Conservation (phyloP, 2,113 vertebrate genomes). For the Aldabrachelys gigantea region DNA sequence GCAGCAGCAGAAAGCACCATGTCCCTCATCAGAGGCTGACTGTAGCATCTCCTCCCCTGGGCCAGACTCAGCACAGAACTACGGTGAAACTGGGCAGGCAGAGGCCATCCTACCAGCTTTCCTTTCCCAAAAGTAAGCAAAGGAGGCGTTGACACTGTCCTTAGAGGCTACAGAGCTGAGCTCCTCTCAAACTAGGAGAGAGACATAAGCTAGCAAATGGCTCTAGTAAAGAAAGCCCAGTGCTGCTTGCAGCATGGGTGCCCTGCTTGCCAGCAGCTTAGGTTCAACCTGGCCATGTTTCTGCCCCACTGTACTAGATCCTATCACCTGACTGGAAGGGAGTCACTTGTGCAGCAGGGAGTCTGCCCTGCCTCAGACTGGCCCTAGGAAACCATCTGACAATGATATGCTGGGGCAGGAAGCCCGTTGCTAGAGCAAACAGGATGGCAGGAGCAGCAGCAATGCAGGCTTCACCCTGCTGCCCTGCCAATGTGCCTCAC, state of each 20-base stretch:
- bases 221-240: neutral
- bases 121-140: conserved; percentile 65
- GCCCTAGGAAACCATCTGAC: neutral
- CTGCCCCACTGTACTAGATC: neutral
- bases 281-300: neutral
- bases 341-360: neutral
- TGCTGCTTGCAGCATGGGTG: neutral
- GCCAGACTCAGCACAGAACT: neutral
- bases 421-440: neutral
- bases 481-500: neutral
- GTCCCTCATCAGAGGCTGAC: neutral
- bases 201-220: neutral
- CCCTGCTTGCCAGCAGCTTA: neutral
- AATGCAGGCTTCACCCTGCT: neutral
- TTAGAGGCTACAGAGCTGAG: neutral
- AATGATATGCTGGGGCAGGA: neutral
- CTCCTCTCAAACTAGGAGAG: neutral
- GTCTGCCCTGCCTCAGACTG: neutral
- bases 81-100: neutral
- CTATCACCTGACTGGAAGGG: neutral
- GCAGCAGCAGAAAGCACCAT: neutral
- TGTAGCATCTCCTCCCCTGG: neutral
- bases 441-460: neutral
- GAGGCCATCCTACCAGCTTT: neutral
- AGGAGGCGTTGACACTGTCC: neutral